Evolutionary conservation across 1,140 invertebrate genomes (phyloP).

Genomic region (Trichomalopsis sarcophagae): DNA sequence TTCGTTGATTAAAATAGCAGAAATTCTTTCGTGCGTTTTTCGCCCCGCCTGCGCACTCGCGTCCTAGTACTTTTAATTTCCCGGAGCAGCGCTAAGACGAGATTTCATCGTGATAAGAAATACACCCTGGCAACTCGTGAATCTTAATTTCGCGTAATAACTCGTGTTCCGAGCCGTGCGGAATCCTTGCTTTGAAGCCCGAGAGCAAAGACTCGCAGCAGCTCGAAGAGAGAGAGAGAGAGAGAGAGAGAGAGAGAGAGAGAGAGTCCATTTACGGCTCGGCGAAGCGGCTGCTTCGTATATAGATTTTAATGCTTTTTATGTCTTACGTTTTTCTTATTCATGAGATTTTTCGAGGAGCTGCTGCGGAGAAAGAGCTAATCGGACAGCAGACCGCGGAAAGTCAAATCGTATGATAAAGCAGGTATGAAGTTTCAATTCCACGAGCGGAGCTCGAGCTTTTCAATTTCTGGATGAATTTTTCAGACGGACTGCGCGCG

Average conservation of each 20-base stretch:
- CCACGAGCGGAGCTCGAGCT: neutral
- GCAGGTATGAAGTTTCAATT: conserved; percentile 1
- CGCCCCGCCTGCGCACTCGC: neutral
- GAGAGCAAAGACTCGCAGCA: neutral
- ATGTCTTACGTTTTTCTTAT: conserved; percentile 5
- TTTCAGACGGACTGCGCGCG: no score
- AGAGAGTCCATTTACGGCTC: conserved; percentile 7
- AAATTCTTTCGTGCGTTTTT: conserved; percentile 35
- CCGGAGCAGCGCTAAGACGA: neutral
- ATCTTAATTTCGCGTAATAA: conserved; percentile 42
- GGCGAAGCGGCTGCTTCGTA: conserved; percentile 2
- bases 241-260: neutral
- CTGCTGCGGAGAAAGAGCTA: no score
- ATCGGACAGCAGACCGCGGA: no score
- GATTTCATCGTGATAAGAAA: conserved; percentile 25
- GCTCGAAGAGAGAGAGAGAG: neutral
- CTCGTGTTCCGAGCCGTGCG: neutral
- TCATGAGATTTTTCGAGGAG: conserved; percentile 13
- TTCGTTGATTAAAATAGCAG: conserved; percentile 46
- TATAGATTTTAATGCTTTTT: conserved; percentile 26
- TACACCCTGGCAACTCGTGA: conserved; percentile 20
- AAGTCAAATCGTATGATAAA: neutral
- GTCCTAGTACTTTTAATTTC: conserved; percentile 25
- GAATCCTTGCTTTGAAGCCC: conserved; percentile 6
- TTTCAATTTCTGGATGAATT: neutral